Evolutionary conservation across 2,797 vertebrate species (phyloP), one percentile per base, ranked within the genome.

Genomic region (Pteronotus mesoamericanus): DNA sequence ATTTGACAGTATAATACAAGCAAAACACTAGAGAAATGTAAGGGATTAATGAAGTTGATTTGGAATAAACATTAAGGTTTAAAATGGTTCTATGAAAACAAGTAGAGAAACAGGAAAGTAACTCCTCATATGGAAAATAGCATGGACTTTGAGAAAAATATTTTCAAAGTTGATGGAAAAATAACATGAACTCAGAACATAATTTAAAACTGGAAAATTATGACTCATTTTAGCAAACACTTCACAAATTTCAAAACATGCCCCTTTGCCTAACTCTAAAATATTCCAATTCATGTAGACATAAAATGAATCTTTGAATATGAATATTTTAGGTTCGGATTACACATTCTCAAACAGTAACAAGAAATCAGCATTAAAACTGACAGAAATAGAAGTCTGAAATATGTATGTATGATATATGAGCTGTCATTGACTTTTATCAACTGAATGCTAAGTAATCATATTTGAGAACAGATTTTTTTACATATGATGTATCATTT

Each of bases 321-420:
- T 46, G 51, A 78, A 44, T 29, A 59, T 77, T 93, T 87, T 51
- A 69, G 68, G 39, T 71, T 93, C 84, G 57, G 18, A 75, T 80
- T 61, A 51, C 84, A 91, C 21, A 94, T 75, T 75, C 57, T 34
- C 75, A 89, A 79, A 94, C 82, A 80, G 57, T 90, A 75, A 82
- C 19, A 90, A 90, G 95, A 86, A 91, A 78, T 51, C 74, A 74
- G 64, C 10, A 95, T 88, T 87, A 79, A 78, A 34, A 89, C 44
- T 21, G 72, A 93, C 64, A 87, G 68, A 93, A 94, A 95, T 64
- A 91, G 94, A 90, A 91, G 34, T 59, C 8, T 53, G 53, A 88
- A 53, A 64, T 79, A 10, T 80, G 6, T 88, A 72, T 37, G 53
- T 68, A 55, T 51, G 66, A 48, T 68, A 55, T 3, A 61, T 42